Evolutionary conservation across 2,113 vertebrate genomes (phyloP), one percentile per base, ranked within the genome.

Genomic region (Lepus timidus): DNA sequence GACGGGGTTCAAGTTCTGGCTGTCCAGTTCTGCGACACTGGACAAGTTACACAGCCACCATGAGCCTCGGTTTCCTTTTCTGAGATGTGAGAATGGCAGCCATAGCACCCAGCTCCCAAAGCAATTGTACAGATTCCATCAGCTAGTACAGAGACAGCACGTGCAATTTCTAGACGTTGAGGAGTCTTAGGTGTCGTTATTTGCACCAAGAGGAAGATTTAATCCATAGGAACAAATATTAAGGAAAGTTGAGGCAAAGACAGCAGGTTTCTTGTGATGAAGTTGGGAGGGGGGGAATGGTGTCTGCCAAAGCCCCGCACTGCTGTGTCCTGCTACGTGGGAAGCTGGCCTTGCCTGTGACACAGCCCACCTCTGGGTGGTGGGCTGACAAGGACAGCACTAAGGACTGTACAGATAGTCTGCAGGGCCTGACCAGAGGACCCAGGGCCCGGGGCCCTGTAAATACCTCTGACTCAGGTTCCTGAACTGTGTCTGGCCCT

Each of bases 31-130:
- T 52, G 55, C 29, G 76, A 67, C 73, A 17, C 16, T 51, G n/a
- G 6, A 17, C 36, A 36, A 55, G 22, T 58, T 14, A 67, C 25
- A 67, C 3, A 1, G 22, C 7, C 31, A 49, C 27, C 44, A 22
- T 51, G 61, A 58, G 51, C 55, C 89, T 89, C 71, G 19, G 79
- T 81, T 87, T 94, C 65, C 52, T 95, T 74, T 64, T 31, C 49
- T 88, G 58, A 84, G 95, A 76, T 68, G 39, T 78, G 23, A 64
- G n/a, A 49, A 52, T 27, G 70, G 64, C 67, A 23, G 49, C 70
- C 68, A 65, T 10, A 10, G 29, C 9, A 17, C 39, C 31, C 39
- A 9, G 25, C 12, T 78, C 83, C n/a, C 55, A 55, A 92, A 67
- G 20, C 68, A 39, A 2, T 51, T 74, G 33, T 20, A 22, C 31